phyloP scores from a whole-genome alignment of 2,113 vertebrate genomes.

The Corythoichthys intestinalis region DNA sequence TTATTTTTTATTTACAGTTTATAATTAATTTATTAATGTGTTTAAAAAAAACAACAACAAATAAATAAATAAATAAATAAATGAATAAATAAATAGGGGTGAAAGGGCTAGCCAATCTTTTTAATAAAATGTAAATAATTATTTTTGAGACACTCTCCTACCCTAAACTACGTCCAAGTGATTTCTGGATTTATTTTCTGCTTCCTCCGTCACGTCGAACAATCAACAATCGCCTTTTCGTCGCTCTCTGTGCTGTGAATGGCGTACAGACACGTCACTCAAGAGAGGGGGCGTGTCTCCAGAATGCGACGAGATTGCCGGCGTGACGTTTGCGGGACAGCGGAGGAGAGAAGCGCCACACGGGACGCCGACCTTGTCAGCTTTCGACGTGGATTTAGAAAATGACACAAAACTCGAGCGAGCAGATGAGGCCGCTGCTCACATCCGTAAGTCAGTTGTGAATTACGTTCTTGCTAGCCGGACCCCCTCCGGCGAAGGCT shows the following conservation, averaged over 20 bases:
- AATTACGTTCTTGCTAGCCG: slow-evolving; percentile 1
- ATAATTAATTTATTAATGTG: too few relatives aligned
- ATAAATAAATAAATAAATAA: too few relatives aligned
- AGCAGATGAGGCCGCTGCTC: slow-evolving; percentile 59
- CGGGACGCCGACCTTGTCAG: not conserved
- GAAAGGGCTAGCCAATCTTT: too few relatives aligned
- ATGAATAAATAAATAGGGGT: too few relatives aligned
- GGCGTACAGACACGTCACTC: slow-evolving; percentile 9
- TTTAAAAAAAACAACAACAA: too few relatives aligned
- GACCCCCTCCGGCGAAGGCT: slow-evolving; percentile 26
- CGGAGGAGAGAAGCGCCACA: not conserved
- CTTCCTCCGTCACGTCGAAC: too few relatives aligned
- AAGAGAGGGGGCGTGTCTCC: slow-evolving; percentile 15
- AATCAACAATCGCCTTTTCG: not conserved
- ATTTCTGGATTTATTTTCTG: too few relatives aligned
- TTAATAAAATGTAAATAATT: too few relatives aligned
- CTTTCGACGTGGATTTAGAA: not conserved
- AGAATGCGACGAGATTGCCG: too few relatives aligned
- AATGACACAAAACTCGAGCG: slow-evolving; percentile 40
- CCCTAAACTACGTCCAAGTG: too few relatives aligned
- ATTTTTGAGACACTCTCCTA: too few relatives aligned
- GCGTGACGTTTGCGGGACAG: slow-evolving; percentile 9
- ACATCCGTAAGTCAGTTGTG: slow-evolving; percentile 52
- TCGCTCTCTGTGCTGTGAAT: not conserved
- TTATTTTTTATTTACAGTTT: too few relatives aligned